phyloP scores from a whole-genome alignment of 2,888 invertebrate species.

The Nudaria mundana region DNA sequence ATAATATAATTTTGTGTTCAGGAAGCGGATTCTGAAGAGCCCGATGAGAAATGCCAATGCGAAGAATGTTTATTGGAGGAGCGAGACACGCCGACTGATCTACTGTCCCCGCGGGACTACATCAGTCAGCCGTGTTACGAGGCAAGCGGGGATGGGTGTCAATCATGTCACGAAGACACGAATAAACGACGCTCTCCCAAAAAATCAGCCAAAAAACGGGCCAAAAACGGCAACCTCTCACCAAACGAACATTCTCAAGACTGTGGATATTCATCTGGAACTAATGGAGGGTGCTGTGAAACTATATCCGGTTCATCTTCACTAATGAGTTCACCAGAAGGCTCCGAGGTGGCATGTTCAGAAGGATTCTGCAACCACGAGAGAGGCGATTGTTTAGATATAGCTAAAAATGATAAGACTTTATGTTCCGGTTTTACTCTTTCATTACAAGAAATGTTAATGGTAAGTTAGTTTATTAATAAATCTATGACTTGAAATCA shows the following conservation, averaged over 20 bases:
- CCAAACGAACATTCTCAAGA: slow-evolving; percentile 89
- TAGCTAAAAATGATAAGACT: slow-evolving; percentile 62
- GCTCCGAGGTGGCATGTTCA: slow-evolving; percentile 94
- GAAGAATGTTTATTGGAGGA: slow-evolving; percentile 71
- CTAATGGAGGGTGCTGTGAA: slow-evolving; percentile 86
- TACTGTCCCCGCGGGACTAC: slow-evolving; percentile 62
- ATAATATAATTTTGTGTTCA: too few species aligned
- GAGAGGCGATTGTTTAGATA: slow-evolving; percentile 71
- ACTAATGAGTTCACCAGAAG: slow-evolving; percentile 92
- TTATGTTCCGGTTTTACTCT: slow-evolving; percentile 79
- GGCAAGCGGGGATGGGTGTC: slow-evolving; percentile 60
- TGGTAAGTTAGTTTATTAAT: slow-evolving; percentile 75
- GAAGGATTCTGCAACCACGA: slow-evolving; percentile 93
- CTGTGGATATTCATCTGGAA: slow-evolving; percentile 94
- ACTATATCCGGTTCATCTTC: slow-evolving; percentile 87
- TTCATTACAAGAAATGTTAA: slow-evolving; percentile 89
- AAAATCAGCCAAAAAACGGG: slow-evolving; percentile 56
- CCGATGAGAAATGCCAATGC: slow-evolving; percentile 75
- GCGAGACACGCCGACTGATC: slow-evolving; percentile 66
- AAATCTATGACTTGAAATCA: background rate
- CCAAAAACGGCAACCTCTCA: slow-evolving; percentile 81
- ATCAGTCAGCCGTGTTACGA: slow-evolving; percentile 51
- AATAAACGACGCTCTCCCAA: slow-evolving; percentile 61
- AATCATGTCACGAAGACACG: slow-evolving; percentile 73
- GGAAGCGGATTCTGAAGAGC: slow-evolving; percentile 74